phyloP scores from a whole-genome alignment of 2,888 invertebrate genomes.

The Folsomia manolachei region DNA sequence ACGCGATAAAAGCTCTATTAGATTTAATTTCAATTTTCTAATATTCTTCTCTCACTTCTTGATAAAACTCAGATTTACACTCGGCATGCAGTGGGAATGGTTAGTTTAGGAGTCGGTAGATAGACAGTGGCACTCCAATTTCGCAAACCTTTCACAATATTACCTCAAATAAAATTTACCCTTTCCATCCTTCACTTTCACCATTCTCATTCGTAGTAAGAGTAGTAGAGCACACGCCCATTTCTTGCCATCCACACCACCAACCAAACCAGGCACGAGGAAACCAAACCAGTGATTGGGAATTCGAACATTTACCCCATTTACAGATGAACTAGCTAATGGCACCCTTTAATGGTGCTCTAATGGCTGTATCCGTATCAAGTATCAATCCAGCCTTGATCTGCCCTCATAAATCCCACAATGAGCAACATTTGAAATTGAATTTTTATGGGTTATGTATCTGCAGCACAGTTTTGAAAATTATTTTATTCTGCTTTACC shows the following conservation, averaged over 20 bases:
- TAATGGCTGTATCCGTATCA: background rate
- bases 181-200: background rate
- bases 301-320: background rate
- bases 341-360: background rate
- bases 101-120: too few species aligned
- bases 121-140: background rate
- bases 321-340: background rate
- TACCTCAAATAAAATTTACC: background rate
- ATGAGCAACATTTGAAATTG: background rate
- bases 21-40: conserved; percentile 20
- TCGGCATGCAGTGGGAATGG: too few species aligned
- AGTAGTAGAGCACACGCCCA: background rate
- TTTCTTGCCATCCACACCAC: background rate
- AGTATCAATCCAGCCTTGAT: background rate
- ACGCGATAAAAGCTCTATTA: conserved; percentile 16
- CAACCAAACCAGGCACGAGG: background rate
- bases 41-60: conserved; percentile 3
- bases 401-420: background rate
- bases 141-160: background rate
- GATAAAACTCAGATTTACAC: background rate
- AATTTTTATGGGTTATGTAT: background rate
- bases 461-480: too few species aligned
- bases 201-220: too few species aligned
- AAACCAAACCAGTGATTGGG: background rate
- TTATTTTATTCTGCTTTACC: too few species aligned